phyloP scores from a whole-genome alignment of 2,888 invertebrate species.

The Aporophyla nigra region DNA sequence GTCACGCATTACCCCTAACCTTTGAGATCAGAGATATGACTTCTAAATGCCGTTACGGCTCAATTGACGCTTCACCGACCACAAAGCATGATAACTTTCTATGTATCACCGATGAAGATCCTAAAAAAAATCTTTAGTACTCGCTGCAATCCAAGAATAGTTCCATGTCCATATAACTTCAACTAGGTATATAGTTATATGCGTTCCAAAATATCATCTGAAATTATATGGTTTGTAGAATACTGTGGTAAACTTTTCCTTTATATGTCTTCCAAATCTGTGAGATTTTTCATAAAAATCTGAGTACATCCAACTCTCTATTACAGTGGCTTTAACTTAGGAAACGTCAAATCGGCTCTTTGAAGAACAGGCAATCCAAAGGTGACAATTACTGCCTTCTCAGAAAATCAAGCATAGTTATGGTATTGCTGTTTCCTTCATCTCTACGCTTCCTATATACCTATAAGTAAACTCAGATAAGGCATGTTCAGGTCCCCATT shows the following conservation, averaged over 20 bases:
- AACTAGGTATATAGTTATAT: background rate
- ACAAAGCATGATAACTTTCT: background rate
- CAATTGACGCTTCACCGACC: background rate
- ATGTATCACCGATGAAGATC: background rate
- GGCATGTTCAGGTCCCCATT: background rate
- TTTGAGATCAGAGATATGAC: background rate
- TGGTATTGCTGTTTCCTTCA: background rate
- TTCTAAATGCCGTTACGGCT: slow-evolving; percentile 9
- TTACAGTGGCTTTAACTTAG: too few relatives aligned
- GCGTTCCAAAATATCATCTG: background rate
- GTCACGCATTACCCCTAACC: slow-evolving; percentile 12
- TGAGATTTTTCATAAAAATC: too few relatives aligned
- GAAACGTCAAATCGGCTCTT: background rate
- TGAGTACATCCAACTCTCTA: too few relatives aligned
- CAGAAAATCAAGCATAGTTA: background rate
- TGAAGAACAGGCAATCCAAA: background rate
- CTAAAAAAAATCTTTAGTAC: background rate
- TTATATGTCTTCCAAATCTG: too few relatives aligned
- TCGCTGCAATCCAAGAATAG: background rate
- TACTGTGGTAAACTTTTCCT: too few relatives aligned
- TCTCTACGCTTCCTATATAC: background rate
- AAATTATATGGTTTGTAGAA: background rate
- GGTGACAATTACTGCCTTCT: background rate
- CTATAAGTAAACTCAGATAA: background rate
- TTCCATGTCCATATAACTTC: background rate